Percentiles rank a stretch among this genome's conserved stretches.
These are phyloP conservation scores for Solenodon paradoxus DNA, from an alignment of 2,113 vertebrate genomes.

Conservation along the genomic window DNA sequence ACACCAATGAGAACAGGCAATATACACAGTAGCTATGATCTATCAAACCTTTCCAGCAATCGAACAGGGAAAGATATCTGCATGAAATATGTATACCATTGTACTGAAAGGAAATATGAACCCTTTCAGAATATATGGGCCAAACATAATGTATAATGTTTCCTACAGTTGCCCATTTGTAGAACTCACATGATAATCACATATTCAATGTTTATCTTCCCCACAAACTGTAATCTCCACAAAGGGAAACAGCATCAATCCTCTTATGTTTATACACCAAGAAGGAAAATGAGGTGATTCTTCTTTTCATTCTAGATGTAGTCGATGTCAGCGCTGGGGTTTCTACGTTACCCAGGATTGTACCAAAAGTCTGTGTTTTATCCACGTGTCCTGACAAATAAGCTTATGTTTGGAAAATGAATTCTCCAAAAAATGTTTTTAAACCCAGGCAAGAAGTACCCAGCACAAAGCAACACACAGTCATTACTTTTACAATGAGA, in stretches of 20 bases:
- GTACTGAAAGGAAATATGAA: not conserved
- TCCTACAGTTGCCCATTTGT: not conserved
- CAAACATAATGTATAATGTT: not conserved
- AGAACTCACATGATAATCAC: not conserved
- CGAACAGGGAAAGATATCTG: not conserved
- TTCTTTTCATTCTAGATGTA: not conserved
- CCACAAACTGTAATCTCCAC: not conserved
- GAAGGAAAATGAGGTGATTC: not conserved
- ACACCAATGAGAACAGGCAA: not conserved
- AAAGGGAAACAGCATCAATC: not conserved
- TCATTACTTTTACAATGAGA: not conserved
- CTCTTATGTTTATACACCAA: not conserved
- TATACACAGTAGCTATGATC: not conserved
- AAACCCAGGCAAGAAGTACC: not conserved
- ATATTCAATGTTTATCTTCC: not conserved
- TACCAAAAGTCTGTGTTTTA: not conserved
- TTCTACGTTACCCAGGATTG: not conserved
- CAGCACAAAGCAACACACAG: not conserved
- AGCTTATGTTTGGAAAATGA: not conserved
- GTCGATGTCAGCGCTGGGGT: not conserved
- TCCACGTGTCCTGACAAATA: not conserved
- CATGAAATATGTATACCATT: constrained; percentile 26
- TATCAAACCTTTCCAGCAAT: not conserved
- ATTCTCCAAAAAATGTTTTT: not conserved
- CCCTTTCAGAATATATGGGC: not conserved